Base-by-base conservation (phyloP, 1,140 invertebrate genomes). In the Triops longicaudatus region DNA sequence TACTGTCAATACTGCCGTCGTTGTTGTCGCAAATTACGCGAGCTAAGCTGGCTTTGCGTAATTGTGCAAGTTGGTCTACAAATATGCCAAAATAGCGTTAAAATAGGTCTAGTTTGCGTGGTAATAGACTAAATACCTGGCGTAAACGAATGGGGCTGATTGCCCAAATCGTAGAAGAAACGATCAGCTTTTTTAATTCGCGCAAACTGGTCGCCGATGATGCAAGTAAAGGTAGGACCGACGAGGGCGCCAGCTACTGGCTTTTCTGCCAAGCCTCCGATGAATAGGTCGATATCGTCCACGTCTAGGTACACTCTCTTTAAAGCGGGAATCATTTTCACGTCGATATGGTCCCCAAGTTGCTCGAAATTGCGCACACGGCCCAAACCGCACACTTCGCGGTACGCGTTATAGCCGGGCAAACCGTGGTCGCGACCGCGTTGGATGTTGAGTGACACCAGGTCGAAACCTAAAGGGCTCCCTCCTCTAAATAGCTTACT, bases 21-120 rank as follows among this genome's bases (percentile, higher is more conserved):
- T 93, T 95, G 82, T 98, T 99, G 83, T 98, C 94, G 84, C 97
- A 99, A 76, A 99, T 92, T 43, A 99, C 85, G 78, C 94, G 88
- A 0, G 96, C 91, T 0, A 99, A 85, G 80, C 91, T 90, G 0
- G 91, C 85, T 84, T 97, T 97, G 76, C 93, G 88, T 73, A 99
- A 90, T 85, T 98, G 95, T 77, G 89, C 87, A 50, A 99, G 83
- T 87, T 99, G 97, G 82, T 94, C 93, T 82, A 88, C 7, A 83
- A 63, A 17, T 14, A 14, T 37, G 2, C 2, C 2, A 7, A 37
- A 37, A 37, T 37, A 81, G 87, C 87, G 72, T 85, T 86, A 78
- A n/a, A 82, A 80, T 50, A 42, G 72, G 9, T 7, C 7, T 26
- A 44, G 78, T 14, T 44, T 79, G 17, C 75, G 1, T 63, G 12